Evolutionary conservation across 2,113 vertebrate species (phyloP), one percentile per base, ranked within the genome.

Genomic region (Antechinus stuartii): DNA sequence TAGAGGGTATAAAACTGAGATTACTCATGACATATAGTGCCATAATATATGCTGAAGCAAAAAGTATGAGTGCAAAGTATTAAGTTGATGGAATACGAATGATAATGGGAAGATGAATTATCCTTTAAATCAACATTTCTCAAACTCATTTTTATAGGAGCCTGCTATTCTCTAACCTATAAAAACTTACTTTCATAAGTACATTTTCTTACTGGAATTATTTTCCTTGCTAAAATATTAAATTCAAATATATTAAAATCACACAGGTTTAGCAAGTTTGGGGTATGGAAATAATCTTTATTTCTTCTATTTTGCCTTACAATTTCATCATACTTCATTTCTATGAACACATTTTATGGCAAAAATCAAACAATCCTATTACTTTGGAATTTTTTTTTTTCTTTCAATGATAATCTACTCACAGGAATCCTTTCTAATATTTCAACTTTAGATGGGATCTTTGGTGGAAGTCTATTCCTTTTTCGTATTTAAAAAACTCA

Each of bases 321-420:
- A 76, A 42, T 76, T 76, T 76, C 3, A 5, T 76, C 35, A 42
- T 19, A 42, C 6, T n/a, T 6, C 35, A 42, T 76, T n/a, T 76
- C 35, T 14, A 76, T 35, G 2, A 35, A 76, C 35, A 42, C 14
- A 42, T 84, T 84, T 84, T 3, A 22, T 22, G n/a, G 19, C 3
- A 3, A 76, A 84, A 68, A 68, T 11, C 50, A 52, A 84, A 42
- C 8, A 8, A 68, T 4, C 5, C 35, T 26, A 84, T 84, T 84
- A 84, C 6, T 84, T 84, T 22, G 68, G 5, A 84, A 84, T 23
- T 14, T 0, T 84, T 84, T 84, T 57, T 84, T 84, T 76, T 57
- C n/a, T 76, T 76, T 76, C 68, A 76, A 22, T 54, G 54, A n/a
- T 94, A 4, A 92, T 54, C 4, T 76, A 54, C 92, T 96, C 94